Base-by-base conservation (phyloP, 2,888 invertebrate species). In the Sepiola atlantica region DNA sequence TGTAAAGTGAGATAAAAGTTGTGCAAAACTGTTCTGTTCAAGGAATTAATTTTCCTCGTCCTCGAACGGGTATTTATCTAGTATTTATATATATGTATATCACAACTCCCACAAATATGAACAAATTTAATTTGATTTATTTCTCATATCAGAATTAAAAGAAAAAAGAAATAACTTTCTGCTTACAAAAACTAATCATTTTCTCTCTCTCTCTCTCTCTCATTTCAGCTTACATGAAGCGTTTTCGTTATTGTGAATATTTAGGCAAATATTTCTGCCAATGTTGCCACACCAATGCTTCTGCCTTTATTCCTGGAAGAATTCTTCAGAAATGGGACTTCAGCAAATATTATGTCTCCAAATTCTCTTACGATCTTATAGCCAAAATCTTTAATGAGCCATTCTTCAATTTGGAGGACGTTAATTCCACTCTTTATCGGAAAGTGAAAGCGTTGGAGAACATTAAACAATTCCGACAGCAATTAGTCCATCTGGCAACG, bases 211-310 rank as follows among this genome's bases (percentile, higher is more conserved):
- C 32, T 77, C 2, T 77, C 16, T 94, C 92, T 94, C 54, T 54
- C 57, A 91, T 95, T 95, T 61, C 95, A 96, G 96, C 98, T 95
- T 98, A 98, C 96, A 98, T 98, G 24, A 98, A 98, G 94, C 98
- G 98, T 96, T 98, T 98, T 97, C 98, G 98, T 32, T 98, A 98
- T 96, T 98, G 98, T 97, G 98, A 98, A 96, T 99, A 99, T 97
- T 97, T 98, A 95, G 98, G 98, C 21, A 98, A 98, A 96, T 98
- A 98, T 97, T 98, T 98, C 97, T 99, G 99, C 96, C 98, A 98
- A 24, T 98, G 98, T 93, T 99, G 99, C 97, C 99, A 99, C 97
- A 98, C 98, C 54, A 98, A 98, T 97, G 98, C 98, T 96, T 98
- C 98, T 94, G 98, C 98, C 12, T 97, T 98, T 95, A 98, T 98